These are phyloP conservation scores for Nerophis lumbriciformis DNA, from an alignment of 2,113 vertebrate genomes.

Conservation along the genomic window DNA sequence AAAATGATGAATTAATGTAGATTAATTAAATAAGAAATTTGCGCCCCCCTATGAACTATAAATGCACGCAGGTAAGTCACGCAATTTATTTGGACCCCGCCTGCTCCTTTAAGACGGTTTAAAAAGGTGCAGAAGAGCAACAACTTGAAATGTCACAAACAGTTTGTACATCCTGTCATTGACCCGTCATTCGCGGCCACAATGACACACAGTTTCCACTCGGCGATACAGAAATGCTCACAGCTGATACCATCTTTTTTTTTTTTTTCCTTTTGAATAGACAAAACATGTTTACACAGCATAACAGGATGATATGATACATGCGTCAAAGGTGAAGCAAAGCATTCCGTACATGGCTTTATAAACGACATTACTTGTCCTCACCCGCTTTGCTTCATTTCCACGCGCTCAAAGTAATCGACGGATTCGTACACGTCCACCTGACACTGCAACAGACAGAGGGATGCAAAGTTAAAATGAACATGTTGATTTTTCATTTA, in stretches of 20 bases:
- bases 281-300: too few species aligned
- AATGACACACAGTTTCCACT: conserved; percentile 35
- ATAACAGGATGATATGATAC: not conserved
- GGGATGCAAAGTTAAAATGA: not conserved
- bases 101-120: not conserved
- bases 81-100: not conserved
- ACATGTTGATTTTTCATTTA: too few species aligned
- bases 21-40: too few species aligned
- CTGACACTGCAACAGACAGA: conserved; percentile 45
- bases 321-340: not conserved
- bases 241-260: too few species aligned
- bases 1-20: too few species aligned
- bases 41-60: too few species aligned
- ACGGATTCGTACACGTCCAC: conserved; percentile 54
- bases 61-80: too few species aligned
- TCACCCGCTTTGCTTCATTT: conserved; percentile 35
- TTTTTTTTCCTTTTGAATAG: too few species aligned
- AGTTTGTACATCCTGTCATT: conserved; percentile 54
- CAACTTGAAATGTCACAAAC: not conserved
- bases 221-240: not conserved
- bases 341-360: not conserved
- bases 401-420: conserved; percentile 43
- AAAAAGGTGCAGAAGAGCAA: not conserved
- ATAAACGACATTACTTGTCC: conserved; percentile 1
- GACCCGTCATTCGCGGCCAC: conserved; percentile 18